Conservation (phyloP, 2,797 vertebrate genomes). For the Vespertilio murinus region DNA sequence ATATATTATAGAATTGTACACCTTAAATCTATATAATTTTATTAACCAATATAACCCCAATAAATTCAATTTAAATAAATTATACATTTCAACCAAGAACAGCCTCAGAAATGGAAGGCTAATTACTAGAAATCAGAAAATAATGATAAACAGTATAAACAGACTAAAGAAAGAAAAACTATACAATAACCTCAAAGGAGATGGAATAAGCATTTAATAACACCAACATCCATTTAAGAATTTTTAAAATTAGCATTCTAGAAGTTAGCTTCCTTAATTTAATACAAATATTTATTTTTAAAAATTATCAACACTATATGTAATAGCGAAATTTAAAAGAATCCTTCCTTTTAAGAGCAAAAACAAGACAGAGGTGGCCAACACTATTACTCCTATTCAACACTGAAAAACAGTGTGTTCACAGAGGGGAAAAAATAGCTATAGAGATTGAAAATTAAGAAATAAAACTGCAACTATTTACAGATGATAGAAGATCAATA, state of each 20-base stretch:
- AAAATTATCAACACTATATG: not conserved
- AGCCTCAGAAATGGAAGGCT: not conserved
- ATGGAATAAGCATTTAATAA: not conserved
- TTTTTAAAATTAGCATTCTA: not conserved
- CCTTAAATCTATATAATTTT: not conserved
- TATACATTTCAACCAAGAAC: not conserved
- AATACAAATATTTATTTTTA: not conserved
- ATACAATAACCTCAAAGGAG: not conserved
- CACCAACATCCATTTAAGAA: not conserved
- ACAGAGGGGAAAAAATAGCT: not conserved
- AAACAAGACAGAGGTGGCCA: not conserved
- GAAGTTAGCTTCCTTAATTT: not conserved
- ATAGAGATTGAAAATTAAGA: not conserved
- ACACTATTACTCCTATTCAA: not conserved
- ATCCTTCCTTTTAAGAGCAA: not conserved
- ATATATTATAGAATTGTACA: not conserved
- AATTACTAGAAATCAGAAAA: conserved; percentile 11
- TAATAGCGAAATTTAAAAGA: not conserved
- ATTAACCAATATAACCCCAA: not conserved
- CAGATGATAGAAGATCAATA: not conserved
- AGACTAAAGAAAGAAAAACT: not conserved
- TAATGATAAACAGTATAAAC: not conserved
- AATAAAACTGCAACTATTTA: not conserved
- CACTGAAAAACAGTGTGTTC: not conserved
- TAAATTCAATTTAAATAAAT: not conserved